These are phyloP conservation scores for Benthosema pterotum DNA, from an alignment of 2,797 vertebrate genomes.

Conservation along the genomic window DNA sequence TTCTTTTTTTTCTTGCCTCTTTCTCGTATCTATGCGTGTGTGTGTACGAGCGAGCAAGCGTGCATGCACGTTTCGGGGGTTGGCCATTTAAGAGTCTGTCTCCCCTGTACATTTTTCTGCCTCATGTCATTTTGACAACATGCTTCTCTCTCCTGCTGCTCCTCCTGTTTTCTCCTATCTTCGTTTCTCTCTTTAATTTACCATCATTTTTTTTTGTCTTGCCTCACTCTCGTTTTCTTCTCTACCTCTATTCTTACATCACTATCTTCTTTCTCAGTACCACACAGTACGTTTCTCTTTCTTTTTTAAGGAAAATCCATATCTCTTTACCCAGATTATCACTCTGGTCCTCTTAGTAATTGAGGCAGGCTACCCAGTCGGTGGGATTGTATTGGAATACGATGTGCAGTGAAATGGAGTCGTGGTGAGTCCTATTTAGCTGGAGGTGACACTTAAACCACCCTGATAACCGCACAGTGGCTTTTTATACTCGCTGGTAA, in stretches of 20 bases:
- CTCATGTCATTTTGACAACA: too few species aligned
- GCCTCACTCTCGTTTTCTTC: background rate
- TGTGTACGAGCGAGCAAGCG: background rate
- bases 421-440: conserved; percentile 37
- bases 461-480: conserved; percentile 12
- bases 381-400: conserved; percentile 64
- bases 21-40: conserved; percentile 1
- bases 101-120: too few species aligned
- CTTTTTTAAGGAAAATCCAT: conserved; percentile 61
- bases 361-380: conserved; percentile 43
- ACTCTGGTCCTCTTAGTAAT: conserved; percentile 58
- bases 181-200: background rate
- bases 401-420: conserved; percentile 49
- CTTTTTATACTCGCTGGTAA: conserved; percentile 38
- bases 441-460: conserved; percentile 43
- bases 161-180: conserved; percentile 4
- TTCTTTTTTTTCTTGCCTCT: background rate
- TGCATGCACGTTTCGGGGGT: background rate
- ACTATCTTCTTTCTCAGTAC: conserved; percentile 1
- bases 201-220: background rate
- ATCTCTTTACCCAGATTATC: conserved; percentile 65
- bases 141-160: conserved; percentile 4
- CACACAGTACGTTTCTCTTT: too few species aligned
- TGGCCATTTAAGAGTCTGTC: too few species aligned
- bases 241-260: background rate